Percentiles rank a stretch among this genome's conserved stretches.
These are phyloP conservation scores for Osmerus mordax DNA, from an alignment of 2,113 vertebrate genomes.

Conservation along the genomic window DNA sequence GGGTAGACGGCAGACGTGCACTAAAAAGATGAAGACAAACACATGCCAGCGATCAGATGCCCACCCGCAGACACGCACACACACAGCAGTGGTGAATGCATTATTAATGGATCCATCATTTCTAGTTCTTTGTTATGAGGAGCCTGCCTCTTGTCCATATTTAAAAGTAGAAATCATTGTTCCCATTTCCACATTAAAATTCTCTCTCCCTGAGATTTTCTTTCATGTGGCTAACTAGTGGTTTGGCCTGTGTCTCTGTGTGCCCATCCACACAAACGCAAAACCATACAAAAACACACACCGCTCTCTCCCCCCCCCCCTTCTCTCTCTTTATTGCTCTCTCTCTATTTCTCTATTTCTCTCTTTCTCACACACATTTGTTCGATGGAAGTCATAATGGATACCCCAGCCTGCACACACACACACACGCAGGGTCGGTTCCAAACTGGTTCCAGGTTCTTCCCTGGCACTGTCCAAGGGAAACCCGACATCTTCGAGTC, in stretches of 20 bases:
- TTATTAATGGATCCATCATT: slow-evolving; percentile 73
- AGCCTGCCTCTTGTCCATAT: slow-evolving; percentile 63
- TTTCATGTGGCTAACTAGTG: slow-evolving; percentile 71
- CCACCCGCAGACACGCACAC: slow-evolving; percentile 28
- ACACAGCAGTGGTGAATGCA: slow-evolving; percentile 56
- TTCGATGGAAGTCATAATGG: slow-evolving; percentile 28
- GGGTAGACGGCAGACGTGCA: slow-evolving; percentile 11
- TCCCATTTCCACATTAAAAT: slow-evolving; percentile 74
- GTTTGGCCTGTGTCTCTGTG: slow-evolving; percentile 68
- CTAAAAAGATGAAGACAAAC: no score
- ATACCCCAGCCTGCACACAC: slow-evolving; percentile 28
- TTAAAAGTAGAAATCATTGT: slow-evolving; percentile 73
- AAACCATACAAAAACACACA: slow-evolving; percentile 44
- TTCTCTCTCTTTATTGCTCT: slow-evolving; percentile 30
- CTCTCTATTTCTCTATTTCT: slow-evolving; percentile 22
- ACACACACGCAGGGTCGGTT: slow-evolving; percentile 9
- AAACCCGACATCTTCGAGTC: slow-evolving; percentile 32
- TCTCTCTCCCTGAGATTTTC: slow-evolving; percentile 63
- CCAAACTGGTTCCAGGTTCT: slow-evolving; percentile 49
- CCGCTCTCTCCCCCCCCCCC: slow-evolving; percentile 27
- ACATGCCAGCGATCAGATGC: slow-evolving; percentile 1
- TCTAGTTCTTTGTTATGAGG: slow-evolving; percentile 57
- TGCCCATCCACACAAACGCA: slow-evolving; percentile 64
- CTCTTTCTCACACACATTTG: slow-evolving; percentile 20
- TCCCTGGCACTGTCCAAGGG: slow-evolving; percentile 38